Base-by-base conservation (phyloP, 2,888 invertebrate genomes). In the Muschampia plurimacula region DNA sequence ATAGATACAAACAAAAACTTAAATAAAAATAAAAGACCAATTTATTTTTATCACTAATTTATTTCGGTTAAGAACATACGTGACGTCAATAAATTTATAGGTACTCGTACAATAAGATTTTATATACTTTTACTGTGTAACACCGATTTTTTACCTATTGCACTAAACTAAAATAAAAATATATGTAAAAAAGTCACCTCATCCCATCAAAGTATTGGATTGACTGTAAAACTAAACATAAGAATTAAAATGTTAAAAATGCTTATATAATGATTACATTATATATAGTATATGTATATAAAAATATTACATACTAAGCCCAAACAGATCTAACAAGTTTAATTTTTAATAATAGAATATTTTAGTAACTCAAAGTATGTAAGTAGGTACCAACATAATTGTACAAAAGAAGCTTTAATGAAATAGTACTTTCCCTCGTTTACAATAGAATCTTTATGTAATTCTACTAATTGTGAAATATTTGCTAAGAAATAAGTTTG, bases 61-160 rank as follows among this genome's bases (percentile, higher is more conserved):
- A 87, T 87, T 89, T 86, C 77, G 81, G 82, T 80, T 80, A 80
- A 78, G 83, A 83, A 83, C 84, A 84, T 60, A 77, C 72, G 77
- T 72, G 75, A 79, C 76, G 76, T 77, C 76, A 76, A 77, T 77
- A 78, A 78, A 77, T 79, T 76, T 72, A 36, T 66, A 36, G 65
- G 12, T 57, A 55, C 28, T 10, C 2, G 15, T 65, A 49, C 72
- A 75, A 59, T 75, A 64, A 72, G 28, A 77, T 44, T 7, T 44
- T 44, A 44, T 44, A 8, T 44, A 44, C 10, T 44, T 44, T 44
- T 7, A 8, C 32, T 55, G 73, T 67, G 67, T 74, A 77, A 77
- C 67, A 75, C 59, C 64, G 69, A 59, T 46, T 13, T 69, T 55
- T 15, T 32, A 28, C 28, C 32, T 52, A 52, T 2, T 52, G n/a